phyloP scores from a whole-genome alignment of 2,113 vertebrate genomes.

The Zootoca vivipara region DNA sequence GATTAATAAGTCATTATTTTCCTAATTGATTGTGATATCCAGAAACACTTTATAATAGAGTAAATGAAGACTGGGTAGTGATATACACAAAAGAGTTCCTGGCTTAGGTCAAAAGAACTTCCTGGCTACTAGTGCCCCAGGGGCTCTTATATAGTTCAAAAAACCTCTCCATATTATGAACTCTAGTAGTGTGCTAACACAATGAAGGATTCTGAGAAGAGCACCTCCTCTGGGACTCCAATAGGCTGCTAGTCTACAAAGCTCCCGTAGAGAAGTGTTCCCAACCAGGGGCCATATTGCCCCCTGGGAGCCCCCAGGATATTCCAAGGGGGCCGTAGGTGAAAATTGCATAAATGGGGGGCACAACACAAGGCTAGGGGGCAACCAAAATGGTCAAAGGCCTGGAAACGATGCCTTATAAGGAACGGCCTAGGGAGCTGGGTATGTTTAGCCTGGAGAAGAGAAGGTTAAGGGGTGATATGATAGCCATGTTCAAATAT shows the following conservation, averaged over 20 bases:
- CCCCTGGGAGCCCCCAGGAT: no score
- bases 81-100: not conserved
- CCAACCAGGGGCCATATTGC: no score
- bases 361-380: no score
- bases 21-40: slow-evolving; percentile 30
- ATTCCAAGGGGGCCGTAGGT: no score
- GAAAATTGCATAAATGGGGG: no score
- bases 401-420: no score
- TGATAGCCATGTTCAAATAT: no score
- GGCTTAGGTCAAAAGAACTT: not conserved
- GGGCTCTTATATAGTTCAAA: not conserved
- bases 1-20: slow-evolving; percentile 17
- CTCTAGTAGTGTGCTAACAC: not conserved
- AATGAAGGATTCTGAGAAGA: not conserved
- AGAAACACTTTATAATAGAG: slow-evolving; percentile 16
- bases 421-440: no score
- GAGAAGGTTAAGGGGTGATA: no score
- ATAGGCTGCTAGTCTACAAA: not conserved
- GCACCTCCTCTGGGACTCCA: not conserved
- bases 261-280: not conserved
- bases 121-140: not conserved
- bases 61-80: not conserved
- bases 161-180: not conserved
- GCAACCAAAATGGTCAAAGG: no score
- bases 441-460: no score